A percentile compares a stretch with the other conserved stretches of the same genome.
Conservation (phyloP, 2,888 invertebrate genomes). For the Drosophila neotestacea region DNA sequence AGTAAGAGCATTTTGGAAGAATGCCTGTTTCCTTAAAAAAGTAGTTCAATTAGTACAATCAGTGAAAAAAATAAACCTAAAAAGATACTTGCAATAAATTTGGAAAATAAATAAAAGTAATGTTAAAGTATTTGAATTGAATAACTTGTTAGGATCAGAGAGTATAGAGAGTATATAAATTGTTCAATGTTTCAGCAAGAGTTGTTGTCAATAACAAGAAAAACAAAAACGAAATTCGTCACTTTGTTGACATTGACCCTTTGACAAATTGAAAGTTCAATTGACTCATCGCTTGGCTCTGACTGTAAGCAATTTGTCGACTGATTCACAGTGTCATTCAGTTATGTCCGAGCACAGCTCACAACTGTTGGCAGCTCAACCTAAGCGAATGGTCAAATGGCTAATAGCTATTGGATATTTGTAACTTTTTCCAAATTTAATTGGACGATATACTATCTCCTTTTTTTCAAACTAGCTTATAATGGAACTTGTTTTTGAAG, state of each 20-base stretch:
- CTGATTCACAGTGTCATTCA: neutral
- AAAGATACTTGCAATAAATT: no score
- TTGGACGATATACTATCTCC: no score
- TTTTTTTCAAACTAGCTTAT: no score
- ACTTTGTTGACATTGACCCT: slow-evolving; percentile 2
- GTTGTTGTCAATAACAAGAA: neutral
- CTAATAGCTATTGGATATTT: neutral
- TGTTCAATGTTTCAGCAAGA: no score
- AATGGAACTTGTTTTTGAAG: no score
- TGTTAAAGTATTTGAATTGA: no score
- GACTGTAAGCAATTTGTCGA: neutral
- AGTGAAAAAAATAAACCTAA: neutral
- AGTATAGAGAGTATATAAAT: no score
- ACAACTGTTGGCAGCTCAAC: neutral
- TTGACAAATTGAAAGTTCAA: neutral
- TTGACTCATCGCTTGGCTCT: neutral
- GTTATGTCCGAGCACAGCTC: neutral
- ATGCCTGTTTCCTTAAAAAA: no score
- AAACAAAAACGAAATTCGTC: neutral
- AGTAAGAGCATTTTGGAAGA: neutral
- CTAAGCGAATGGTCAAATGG: neutral
- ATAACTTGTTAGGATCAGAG: no score
- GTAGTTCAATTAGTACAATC: neutral
- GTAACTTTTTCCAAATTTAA: no score
- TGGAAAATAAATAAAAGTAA: no score